Evolutionary conservation across 2,888 invertebrate genomes (phyloP).

Genomic region (Bhutanitis thaidina): DNA sequence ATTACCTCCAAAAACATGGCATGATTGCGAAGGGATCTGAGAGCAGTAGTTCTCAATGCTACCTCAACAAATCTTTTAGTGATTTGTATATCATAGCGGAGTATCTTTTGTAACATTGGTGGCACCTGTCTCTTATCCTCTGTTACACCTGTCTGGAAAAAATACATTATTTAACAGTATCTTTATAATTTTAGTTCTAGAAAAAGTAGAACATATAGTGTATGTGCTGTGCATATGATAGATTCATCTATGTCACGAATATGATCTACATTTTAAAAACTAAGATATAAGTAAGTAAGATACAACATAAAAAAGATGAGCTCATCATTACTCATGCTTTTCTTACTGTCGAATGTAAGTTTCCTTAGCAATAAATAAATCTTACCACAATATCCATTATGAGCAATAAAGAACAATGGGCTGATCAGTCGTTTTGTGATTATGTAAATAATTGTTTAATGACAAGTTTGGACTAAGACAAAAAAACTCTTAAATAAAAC

Average conservation of each 20-base stretch:
- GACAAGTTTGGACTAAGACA: neutral
- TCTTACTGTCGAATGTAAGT: too few species aligned
- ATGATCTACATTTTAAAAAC: too few species aligned
- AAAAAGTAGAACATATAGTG: too few species aligned
- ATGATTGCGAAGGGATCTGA: constrained; percentile 75
- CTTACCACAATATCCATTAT: constrained; percentile 15
- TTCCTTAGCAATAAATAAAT: too few species aligned
- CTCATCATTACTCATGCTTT: too few species aligned
- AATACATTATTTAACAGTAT: neutral
- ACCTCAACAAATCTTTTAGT: constrained; percentile 75
- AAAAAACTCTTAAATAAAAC: neutral
- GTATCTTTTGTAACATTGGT: constrained; percentile 66
- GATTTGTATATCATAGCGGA: constrained; percentile 70
- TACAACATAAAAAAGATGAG: too few species aligned
- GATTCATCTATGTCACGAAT: too few species aligned
- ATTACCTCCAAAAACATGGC: constrained; percentile 78
- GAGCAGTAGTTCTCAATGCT: constrained; percentile 64
- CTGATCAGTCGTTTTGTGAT: neutral
- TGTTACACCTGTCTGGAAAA: constrained; percentile 43
- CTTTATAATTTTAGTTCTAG: too few species aligned
- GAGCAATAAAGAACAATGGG: neutral
- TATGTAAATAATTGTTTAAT: constrained; percentile 5
- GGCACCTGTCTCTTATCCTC: constrained; percentile 65
- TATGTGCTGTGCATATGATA: too few species aligned
- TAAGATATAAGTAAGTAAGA: too few species aligned